Evolutionary conservation across 2,888 invertebrate species (phyloP).

Genomic region (Nemotelus nigrinus): DNA sequence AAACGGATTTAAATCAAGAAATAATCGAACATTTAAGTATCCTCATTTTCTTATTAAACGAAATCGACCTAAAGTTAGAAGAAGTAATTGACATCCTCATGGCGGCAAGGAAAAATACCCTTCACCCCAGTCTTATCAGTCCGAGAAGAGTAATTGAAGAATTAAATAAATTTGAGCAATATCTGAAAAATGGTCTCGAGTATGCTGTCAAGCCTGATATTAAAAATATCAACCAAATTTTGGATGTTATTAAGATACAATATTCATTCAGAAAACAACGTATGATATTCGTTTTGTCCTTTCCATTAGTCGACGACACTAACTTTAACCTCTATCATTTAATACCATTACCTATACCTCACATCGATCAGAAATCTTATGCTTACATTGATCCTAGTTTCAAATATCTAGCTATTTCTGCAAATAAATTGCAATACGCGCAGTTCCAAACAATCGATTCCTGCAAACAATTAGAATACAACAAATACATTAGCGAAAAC

Average conservation of each 20-base stretch:
- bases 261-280: slow-evolving; percentile 2
- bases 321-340: slow-evolving; percentile 12
- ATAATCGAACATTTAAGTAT: slow-evolving; percentile 37
- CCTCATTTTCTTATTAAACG: slow-evolving; percentile 47
- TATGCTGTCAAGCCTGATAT: slow-evolving; percentile 7
- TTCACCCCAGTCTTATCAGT: slow-evolving; percentile 51
- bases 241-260: slow-evolving; percentile 1
- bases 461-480: slow-evolving; percentile 2
- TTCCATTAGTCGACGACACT: neutral
- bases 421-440: slow-evolving; percentile 18
- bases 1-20: slow-evolving; percentile 5
- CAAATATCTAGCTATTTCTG: slow-evolving; percentile 29
- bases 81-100: slow-evolving; percentile 48
- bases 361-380: slow-evolving; percentile 27
- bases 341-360: slow-evolving; percentile 32
- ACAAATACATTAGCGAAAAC: slow-evolving; percentile 38
- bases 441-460: neutral
- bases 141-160: slow-evolving; percentile 48
- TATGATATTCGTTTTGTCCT: slow-evolving; percentile 6
- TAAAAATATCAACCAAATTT: slow-evolving; percentile 5
- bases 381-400: slow-evolving; percentile 40
- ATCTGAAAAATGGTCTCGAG: slow-evolving; percentile 13
- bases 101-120: slow-evolving; percentile 49
- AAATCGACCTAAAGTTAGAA: slow-evolving; percentile 49
- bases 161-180: slow-evolving; percentile 25